These are phyloP conservation scores for Apeltes quadracus DNA, from an alignment of 2,113 vertebrate species.

Conservation along the genomic window DNA sequence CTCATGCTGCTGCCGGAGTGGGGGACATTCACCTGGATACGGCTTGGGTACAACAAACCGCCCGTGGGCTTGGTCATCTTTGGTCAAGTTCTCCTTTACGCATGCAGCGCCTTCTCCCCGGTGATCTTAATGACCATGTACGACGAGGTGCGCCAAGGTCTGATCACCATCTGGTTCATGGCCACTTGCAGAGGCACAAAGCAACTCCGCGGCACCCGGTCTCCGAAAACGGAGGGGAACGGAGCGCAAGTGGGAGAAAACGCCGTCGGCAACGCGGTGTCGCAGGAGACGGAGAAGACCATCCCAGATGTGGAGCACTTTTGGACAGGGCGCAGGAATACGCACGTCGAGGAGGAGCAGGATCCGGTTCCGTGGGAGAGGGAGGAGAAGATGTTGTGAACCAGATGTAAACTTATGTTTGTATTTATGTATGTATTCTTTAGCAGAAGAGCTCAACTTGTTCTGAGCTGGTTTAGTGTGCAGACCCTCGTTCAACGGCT, in stretches of 20 bases:
- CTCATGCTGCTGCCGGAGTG: slow-evolving; percentile 83
- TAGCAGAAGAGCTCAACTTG: slow-evolving; percentile 16
- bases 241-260: slow-evolving; percentile 65
- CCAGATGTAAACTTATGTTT: neutral
- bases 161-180: slow-evolving; percentile 60
- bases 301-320: slow-evolving; percentile 84
- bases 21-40: slow-evolving; percentile 80
- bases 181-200: slow-evolving; percentile 63
- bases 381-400: slow-evolving; percentile 70
- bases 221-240: slow-evolving; percentile 57
- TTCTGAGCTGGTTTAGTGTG: slow-evolving; percentile 22
- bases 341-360: slow-evolving; percentile 72
- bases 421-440: neutral
- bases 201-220: slow-evolving; percentile 9
- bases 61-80: slow-evolving; percentile 72
- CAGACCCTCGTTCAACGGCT: slow-evolving; percentile 43
- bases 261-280: slow-evolving; percentile 51
- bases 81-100: slow-evolving; percentile 77
- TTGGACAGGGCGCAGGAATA: slow-evolving; percentile 82
- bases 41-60: slow-evolving; percentile 70
- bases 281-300: slow-evolving; percentile 51
- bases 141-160: slow-evolving; percentile 78
- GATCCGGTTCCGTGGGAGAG: slow-evolving; percentile 85
- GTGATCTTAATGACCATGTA: slow-evolving; percentile 77
- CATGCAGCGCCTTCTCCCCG: slow-evolving; percentile 76